Evolutionary conservation across 1,140 invertebrate species (phyloP), one percentile per base, ranked within the genome.

Genomic region (Pseudomyrmex sp.): DNA sequence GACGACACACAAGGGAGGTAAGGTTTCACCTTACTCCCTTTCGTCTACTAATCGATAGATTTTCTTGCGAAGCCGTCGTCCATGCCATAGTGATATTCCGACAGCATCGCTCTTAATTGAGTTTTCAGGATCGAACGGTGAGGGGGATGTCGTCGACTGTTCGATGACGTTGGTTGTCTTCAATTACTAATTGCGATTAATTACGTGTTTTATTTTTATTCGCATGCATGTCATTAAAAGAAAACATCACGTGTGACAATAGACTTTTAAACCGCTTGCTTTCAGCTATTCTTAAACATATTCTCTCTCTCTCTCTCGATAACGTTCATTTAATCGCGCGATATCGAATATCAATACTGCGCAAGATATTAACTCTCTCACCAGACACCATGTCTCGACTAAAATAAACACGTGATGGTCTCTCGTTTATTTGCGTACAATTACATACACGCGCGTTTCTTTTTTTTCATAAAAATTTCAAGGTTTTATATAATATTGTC

Each of bases 1-100:
- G 66, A 80, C 54, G 66, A 80, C 66, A 35, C 35, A 35, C 35
- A 61, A 59, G 54, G 52, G 54, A 79, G 54, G 44, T 79, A 70
- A 79, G 65, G 76, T 80, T 80, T 72, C 76, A 80, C 54, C 54
- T 72, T 72, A 72, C 54, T 69, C 46, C 54, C 76, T 59, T 80
- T 80, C 76, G 54, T 72, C 76, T 70, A 59, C 54, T 72, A 70
- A 73, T 79, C 80, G 59, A 86, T 84, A 59, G 73, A 84, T 84
- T 86, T 84, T 75, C 82, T 77, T 66, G 74, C 61, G 26, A 77
- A 76, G 52, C 58, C 50, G 18, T 72, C 69, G 58, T 46, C 58
- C 48, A 7, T 0, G 26, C 48, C 70, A 65, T 63, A 9, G 69
- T 23, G 56, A 74, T 80, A 59, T 72, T 61, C 66, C 66, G 44